Percentiles rank a stretch among this genome's conserved stretches.
phyloP scores from a whole-genome alignment of 2,113 vertebrate genomes.

The Takifugu bimaculatus region DNA sequence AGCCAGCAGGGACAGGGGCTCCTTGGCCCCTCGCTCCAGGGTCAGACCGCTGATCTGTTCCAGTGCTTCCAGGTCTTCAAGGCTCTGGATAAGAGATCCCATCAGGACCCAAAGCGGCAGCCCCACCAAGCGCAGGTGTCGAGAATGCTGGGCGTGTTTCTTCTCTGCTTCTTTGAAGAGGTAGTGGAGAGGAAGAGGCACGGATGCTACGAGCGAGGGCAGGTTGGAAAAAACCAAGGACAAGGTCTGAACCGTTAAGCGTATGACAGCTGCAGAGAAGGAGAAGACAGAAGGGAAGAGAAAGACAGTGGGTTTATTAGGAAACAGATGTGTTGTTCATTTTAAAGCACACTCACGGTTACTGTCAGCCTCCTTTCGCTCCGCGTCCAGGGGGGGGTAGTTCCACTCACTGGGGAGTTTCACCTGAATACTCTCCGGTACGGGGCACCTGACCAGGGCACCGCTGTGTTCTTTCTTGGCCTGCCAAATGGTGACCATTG shows the following conservation, averaged over 20 bases:
- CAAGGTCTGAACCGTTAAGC: constrained; percentile 82
- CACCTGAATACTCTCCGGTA: constrained; percentile 78
- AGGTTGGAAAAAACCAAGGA: constrained; percentile 92
- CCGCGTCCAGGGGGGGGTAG: constrained; percentile 73
- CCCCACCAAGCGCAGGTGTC: constrained; percentile 82
- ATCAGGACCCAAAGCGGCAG: constrained; percentile 88
- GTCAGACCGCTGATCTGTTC: constrained; percentile 81
- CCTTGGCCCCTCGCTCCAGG: constrained; percentile 82
- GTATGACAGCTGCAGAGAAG: constrained; percentile 71
- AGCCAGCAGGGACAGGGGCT: constrained; percentile 81
- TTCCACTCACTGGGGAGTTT: constrained; percentile 90
- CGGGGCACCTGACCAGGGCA: constrained; percentile 55
- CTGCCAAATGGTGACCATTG: constrained; percentile 77
- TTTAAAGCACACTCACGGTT: constrained; percentile 71
- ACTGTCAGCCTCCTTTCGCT: constrained; percentile 63
- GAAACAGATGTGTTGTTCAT: no score
- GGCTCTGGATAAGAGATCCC: constrained; percentile 82
- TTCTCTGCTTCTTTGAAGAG: constrained; percentile 89
- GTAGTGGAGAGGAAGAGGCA: constrained; percentile 88
- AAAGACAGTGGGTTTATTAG: background rate
- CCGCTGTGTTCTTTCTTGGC: constrained; percentile 64
- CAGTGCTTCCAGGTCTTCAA: constrained; percentile 83
- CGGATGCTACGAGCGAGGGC: constrained; percentile 85
- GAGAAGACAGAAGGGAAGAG: background rate
- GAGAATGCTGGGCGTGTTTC: constrained; percentile 83